phyloP scores from a whole-genome alignment of 1,140 invertebrate species.

The Ctenoplectra terminalis region DNA sequence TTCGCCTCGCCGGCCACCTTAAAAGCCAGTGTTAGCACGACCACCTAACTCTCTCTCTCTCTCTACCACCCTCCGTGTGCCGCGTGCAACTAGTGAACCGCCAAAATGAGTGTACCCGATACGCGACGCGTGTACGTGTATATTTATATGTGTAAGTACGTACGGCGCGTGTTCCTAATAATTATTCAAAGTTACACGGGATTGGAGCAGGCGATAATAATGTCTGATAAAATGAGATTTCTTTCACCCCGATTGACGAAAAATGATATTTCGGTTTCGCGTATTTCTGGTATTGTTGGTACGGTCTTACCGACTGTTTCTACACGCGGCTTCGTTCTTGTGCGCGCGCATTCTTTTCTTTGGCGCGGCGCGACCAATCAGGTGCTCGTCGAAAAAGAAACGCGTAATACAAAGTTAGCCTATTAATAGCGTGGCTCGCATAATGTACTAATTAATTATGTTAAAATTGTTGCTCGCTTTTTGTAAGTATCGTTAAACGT shows the following conservation, averaged over 20 bases:
- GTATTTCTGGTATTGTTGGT: conserved; percentile 8
- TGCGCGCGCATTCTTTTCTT: conserved; percentile 44
- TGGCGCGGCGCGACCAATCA: conserved; percentile 4
- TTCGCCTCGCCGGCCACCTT: conserved; percentile 8
- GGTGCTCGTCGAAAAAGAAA: not conserved
- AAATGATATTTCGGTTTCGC: not conserved
- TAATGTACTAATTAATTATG: not conserved
- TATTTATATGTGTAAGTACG: not conserved
- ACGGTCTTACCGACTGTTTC: conserved; percentile 41
- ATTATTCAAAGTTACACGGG: not conserved
- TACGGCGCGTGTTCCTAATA: not conserved
- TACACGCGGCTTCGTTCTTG: conserved; percentile 40
- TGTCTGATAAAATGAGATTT: not conserved
- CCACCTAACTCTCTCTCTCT: conserved; percentile 2
- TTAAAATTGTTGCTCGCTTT: not conserved
- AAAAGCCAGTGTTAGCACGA: conserved; percentile 1
- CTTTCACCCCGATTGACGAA: not conserved
- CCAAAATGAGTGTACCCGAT: conserved; percentile 57
- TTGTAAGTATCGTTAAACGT: not conserved
- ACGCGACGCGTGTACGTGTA: not conserved
- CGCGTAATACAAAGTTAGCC: conserved; percentile 16
- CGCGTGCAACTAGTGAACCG: conserved; percentile 70
- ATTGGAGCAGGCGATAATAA: not conserved
- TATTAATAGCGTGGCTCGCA: not conserved
- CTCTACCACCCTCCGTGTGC: conserved; percentile 46